Evolutionary conservation across 2,113 vertebrate genomes (phyloP), one percentile per base, ranked within the genome.

Genomic region (Cricetomys ansorgei): DNA sequence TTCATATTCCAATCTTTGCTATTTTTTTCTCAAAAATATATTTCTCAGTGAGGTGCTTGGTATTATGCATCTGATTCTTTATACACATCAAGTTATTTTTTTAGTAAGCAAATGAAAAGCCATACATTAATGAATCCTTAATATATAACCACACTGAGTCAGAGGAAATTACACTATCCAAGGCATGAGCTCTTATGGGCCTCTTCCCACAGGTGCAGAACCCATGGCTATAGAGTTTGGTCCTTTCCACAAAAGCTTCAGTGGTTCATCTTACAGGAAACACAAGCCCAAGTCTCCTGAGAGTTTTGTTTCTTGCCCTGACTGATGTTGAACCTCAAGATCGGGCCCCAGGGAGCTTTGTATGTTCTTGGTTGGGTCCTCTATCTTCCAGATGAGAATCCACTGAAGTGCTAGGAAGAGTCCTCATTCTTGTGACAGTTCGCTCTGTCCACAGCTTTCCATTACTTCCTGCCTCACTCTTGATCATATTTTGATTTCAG

Each of bases 281-380:
- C 45, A 64, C 53, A 65, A 23, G 10, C 43, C 25, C 23, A 75
- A 34, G 21, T 21, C 8, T 17, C 13, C 12, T 43, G 15, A 17
- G 10, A 40, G 1, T 29, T 59, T 53, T 45, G 7, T 77, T 17
- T 27, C 23, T 92, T 73, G 10, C 21, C 0, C 17, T 7, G 31
- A 53, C 8, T 8, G 3, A 7, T 7, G 43, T 29, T 45, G 11
- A 7, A 12, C 7, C 7, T 89, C 34, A 45, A 57, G 7, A 11
- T 12, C 4, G 1, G 4, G 31, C 0, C n/a, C 5, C 1, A 55
- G 7, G 23, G 15, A 45, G 12, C 27, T 25, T 57, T 17, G 45
- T 34, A 8, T 10, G 16, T 21, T 27, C 9, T 31, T 9, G 31
- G 7, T 12, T 2, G 12, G 4, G 16, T 16, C 40, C 43, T 93